Evolutionary conservation across 1,140 invertebrate genomes (phyloP).

Genomic region (Meloidogyne hapla): DNA sequence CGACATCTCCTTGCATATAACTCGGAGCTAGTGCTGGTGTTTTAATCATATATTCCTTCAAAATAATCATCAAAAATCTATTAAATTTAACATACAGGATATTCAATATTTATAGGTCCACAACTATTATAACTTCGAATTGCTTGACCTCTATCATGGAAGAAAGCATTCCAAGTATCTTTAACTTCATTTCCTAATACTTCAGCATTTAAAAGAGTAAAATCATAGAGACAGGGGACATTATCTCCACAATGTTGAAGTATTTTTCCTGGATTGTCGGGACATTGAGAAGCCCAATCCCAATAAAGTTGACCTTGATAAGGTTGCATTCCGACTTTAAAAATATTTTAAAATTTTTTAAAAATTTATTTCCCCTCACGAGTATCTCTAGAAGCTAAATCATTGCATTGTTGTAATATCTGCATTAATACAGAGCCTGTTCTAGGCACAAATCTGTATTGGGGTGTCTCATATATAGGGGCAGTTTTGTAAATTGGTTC

Average conservation of each 20-base stretch:
- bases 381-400: constrained; percentile 26
- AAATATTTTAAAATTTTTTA: constrained; percentile 37
- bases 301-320: constrained; percentile 48
- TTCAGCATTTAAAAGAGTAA: constrained; percentile 55
- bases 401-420: constrained; percentile 54
- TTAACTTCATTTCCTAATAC: constrained; percentile 51
- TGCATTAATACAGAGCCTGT: constrained; percentile 57
- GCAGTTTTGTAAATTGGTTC: constrained; percentile 51
- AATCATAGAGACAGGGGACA: constrained; percentile 59
- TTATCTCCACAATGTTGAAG: constrained; percentile 58
- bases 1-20: constrained; percentile 61
- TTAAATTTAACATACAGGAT: constrained; percentile 33
- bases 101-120: constrained; percentile 64
- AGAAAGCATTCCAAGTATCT: constrained; percentile 58
- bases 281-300: constrained; percentile 56
- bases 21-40: constrained; percentile 57
- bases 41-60: constrained; percentile 60
- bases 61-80: neutral
- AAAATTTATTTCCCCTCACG: neutral
- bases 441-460: constrained; percentile 40
- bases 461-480: constrained; percentile 48
- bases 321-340: constrained; percentile 56
- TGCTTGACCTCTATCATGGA: constrained; percentile 48
- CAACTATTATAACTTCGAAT: constrained; percentile 63
- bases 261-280: constrained; percentile 58